Base-by-base conservation (phyloP, 2,888 invertebrate species). In the Drosophila dives region DNA sequence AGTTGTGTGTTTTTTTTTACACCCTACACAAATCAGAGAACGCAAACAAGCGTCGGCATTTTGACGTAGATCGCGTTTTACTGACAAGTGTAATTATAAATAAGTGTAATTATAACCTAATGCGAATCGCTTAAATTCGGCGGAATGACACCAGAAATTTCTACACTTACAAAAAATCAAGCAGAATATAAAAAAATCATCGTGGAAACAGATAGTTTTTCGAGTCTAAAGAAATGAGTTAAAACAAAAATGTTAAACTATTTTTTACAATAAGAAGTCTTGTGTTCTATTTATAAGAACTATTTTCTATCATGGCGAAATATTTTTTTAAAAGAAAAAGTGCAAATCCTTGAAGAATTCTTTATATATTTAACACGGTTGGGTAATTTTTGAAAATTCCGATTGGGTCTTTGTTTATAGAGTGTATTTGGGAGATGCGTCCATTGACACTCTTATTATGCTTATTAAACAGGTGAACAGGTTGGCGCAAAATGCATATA, bases 41-140 rank as follows among this genome's bases (percentile, higher is more conserved):
- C 56, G 6, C 29, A 29, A 29, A 29, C 29, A 29, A 29, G 6
- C 6, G 49, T 33, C 48, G 50, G 53, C 42, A 34, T 77, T 81
- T 86, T 89, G 83, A 79, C 86, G 72, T 62, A 72, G 71, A 81
- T 69, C 80, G 61, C 88, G 75, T 68, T 88, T 86, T 71, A 75
- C 74, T 72, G 68, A 53, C 23, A 23, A 23, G 1, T 15, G 5
- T 29, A 29, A 29, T 29, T 29, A 29, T 29, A 29, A 45, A 23
- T 8, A 45, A 20, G 20, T 20, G 72, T 74, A 75, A 71, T 75
- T 73, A 69, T 58, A 64, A 67, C 64, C 51, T 51, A 75, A 84
- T 76, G 71, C 77, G 80, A 77, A 80, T 79, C 76, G 75, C 55
- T 23, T 29, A 40, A 38, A 48, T 33, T 45, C 32, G 60, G 11